Percentiles rank a stretch among this genome's conserved stretches.
Conservation (phyloP, 1,140 invertebrate genomes). For the Ptiloglossa arizonensis region DNA sequence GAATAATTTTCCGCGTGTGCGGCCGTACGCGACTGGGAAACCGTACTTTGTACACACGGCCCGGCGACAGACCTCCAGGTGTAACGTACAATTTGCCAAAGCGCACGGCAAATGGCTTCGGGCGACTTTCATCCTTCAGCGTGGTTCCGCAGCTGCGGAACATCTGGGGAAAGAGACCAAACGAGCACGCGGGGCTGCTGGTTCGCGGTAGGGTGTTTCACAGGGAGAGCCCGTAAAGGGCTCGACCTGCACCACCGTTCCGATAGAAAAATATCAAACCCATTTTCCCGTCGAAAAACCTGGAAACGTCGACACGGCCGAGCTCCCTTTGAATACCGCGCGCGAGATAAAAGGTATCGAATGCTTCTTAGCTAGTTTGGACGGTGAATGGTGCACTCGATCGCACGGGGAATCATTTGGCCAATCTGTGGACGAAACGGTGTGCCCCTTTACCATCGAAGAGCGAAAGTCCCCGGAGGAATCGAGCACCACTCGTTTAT, state of each 20-base stretch:
- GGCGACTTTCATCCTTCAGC: conserved; percentile 38
- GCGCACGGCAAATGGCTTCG: conserved; percentile 51
- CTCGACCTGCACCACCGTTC: conserved; percentile 10
- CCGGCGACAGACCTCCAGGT: conserved; percentile 11
- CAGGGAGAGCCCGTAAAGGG: conserved; percentile 5
- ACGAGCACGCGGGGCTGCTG: too few relatives aligned
- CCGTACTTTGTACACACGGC: conserved; percentile 12
- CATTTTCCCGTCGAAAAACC: conserved; percentile 15
- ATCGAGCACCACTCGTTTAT: too few relatives aligned
- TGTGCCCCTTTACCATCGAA: neutral
- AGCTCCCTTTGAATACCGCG: conserved; percentile 28
- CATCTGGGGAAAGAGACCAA: neutral
- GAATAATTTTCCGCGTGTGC: conserved; percentile 39
- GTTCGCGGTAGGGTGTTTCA: conserved; percentile 21
- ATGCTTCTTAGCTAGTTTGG: conserved; percentile 4
- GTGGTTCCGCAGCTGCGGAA: neutral
- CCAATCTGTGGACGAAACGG: neutral
- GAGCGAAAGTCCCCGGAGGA: neutral
- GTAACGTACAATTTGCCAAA: conserved; percentile 48
- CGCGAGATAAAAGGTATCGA: conserved; percentile 18
- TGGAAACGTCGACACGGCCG: neutral
- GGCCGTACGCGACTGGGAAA: neutral
- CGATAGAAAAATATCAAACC: conserved; percentile 44
- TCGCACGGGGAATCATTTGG: neutral
- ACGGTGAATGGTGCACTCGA: neutral